Evolutionary conservation across 1,140 invertebrate genomes (phyloP).

Genomic region (Meteorus sp.): DNA sequence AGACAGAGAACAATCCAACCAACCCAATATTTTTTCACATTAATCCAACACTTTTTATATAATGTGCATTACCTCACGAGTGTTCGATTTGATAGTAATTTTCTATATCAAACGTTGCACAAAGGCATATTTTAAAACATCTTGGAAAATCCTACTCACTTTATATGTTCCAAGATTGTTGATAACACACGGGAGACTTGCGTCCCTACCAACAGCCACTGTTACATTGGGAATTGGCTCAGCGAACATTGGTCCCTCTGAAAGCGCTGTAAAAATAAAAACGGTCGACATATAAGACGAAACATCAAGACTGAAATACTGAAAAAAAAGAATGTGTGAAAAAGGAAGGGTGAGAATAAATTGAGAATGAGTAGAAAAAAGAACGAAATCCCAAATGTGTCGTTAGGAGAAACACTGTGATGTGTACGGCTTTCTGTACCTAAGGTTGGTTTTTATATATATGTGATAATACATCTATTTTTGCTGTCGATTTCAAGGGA

Average conservation of each 20-base stretch:
- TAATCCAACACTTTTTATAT: too few relatives aligned
- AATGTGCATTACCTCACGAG: too few relatives aligned
- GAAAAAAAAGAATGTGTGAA: too few relatives aligned
- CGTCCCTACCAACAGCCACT: conserved; percentile 83
- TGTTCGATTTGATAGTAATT: background rate
- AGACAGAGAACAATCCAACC: too few relatives aligned
- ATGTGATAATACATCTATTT: conserved; percentile 25
- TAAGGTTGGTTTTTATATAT: conserved; percentile 3
- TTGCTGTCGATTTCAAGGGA: conserved; percentile 31
- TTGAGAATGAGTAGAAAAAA: background rate
- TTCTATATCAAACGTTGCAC: background rate
- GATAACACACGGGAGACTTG: conserved; percentile 83
- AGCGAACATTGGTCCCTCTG: conserved; percentile 80
- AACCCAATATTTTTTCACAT: too few relatives aligned
- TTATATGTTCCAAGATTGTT: conserved; percentile 85
- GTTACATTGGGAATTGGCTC: conserved; percentile 88
- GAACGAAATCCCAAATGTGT: background rate
- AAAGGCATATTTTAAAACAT: background rate
- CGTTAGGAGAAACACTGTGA: conserved; percentile 5
- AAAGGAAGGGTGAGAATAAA: too few relatives aligned
- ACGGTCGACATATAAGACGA: background rate
- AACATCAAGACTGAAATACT: too few relatives aligned
- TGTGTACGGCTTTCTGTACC: too few relatives aligned
- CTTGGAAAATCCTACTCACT: conserved; percentile 60
- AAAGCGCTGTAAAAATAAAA: conserved; percentile 68